These are phyloP conservation scores for Myotis pilosus DNA, from an alignment of 2,797 vertebrate genomes.

Conservation along the genomic window DNA sequence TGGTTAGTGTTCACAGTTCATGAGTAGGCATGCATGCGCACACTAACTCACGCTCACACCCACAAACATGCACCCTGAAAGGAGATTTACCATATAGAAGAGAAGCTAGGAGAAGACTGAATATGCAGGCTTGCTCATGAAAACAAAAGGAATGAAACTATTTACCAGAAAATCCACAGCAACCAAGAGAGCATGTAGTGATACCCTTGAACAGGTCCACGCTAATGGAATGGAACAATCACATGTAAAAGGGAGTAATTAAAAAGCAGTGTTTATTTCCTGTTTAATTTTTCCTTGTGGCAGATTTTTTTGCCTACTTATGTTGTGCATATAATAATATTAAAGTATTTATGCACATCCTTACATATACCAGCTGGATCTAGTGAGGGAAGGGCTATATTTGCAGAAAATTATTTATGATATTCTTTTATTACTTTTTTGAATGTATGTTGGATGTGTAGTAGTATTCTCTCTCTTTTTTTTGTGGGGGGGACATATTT, in stretches of 20 bases:
- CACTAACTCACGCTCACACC: not conserved
- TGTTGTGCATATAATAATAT: not conserved
- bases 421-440: not conserved
- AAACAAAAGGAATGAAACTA: not conserved
- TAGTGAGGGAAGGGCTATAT: not conserved
- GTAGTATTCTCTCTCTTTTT: not conserved
- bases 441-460: not conserved
- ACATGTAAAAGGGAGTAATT: not conserved
- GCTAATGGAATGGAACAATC: not conserved
- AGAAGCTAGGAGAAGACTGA: not conserved
- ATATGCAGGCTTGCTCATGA: not conserved
- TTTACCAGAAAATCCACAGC: not conserved
- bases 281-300: not conserved
- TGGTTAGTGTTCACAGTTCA: not conserved
- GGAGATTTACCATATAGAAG: not conserved
- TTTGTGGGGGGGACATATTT: not conserved
- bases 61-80: not conserved
- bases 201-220: not conserved
- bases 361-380: not conserved
- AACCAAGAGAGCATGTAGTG: not conserved
- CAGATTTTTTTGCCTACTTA: not conserved
- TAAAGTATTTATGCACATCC: not conserved
- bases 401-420: not conserved
- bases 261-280: not conserved
- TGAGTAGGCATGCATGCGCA: not conserved